These are phyloP conservation scores for Zygaena filipendulae DNA, from an alignment of 2,888 invertebrate genomes.

Conservation along the genomic window DNA sequence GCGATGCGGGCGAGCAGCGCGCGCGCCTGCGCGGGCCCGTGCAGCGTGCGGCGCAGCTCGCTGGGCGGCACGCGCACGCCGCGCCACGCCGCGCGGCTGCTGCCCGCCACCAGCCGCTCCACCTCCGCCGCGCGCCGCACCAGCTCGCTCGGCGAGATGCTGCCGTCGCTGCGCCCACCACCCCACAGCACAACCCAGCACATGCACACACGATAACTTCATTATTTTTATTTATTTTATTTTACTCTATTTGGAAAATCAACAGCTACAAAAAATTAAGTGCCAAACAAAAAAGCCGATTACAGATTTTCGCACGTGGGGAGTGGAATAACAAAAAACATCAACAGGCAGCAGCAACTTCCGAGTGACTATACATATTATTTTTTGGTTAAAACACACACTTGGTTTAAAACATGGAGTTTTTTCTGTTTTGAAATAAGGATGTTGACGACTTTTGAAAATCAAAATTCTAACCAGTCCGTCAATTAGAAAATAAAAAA, in stretches of 20 bases:
- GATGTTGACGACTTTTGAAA: too few species aligned
- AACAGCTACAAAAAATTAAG: too few species aligned
- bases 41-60: constrained; percentile 27
- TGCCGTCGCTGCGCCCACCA: constrained; percentile 33
- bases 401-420: too few species aligned
- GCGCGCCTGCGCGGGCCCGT: constrained; percentile 24
- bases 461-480: too few species aligned
- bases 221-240: too few species aligned
- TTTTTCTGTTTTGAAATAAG: too few species aligned
- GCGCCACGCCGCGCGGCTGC: constrained; percentile 52
- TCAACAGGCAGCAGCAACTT: neutral
- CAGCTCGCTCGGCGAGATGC: constrained; percentile 37
- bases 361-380: too few species aligned
- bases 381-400: too few species aligned
- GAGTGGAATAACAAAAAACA: neutral
- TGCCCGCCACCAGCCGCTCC: constrained; percentile 60
- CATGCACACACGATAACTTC: neutral
- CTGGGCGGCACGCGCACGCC: constrained; percentile 52
- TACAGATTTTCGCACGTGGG: too few species aligned
- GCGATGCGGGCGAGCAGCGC: constrained; percentile 22
- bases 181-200: neutral
- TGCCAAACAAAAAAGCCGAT: too few species aligned
- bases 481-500: too few species aligned
- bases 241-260: too few species aligned
- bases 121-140: constrained; percentile 57